Conservation (phyloP, 2,888 invertebrate genomes). For the Pharmacophagus antenor region DNA sequence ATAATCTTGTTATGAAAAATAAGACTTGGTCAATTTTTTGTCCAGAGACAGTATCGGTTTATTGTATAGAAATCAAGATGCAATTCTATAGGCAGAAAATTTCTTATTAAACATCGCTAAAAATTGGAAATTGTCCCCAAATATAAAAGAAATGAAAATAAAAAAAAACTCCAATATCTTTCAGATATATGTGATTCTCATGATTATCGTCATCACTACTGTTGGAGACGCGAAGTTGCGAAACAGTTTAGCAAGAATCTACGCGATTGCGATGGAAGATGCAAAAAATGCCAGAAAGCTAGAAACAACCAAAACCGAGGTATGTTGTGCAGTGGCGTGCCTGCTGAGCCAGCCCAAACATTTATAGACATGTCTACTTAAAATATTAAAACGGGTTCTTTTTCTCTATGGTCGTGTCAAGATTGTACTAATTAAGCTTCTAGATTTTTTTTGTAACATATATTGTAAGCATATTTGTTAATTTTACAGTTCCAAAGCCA, state of each 20-base stretch:
- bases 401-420: too few relatives aligned
- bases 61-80: too few relatives aligned
- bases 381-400: too few relatives aligned
- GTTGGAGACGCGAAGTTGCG: slow-evolving; percentile 37
- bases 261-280: slow-evolving; percentile 35
- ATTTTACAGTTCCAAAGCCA: slow-evolving; percentile 41
- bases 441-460: too few relatives aligned
- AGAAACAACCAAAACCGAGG: slow-evolving; percentile 14
- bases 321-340: not conserved
- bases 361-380: too few relatives aligned
- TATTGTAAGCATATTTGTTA: not conserved
- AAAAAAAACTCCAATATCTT: not conserved
- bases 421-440: too few relatives aligned
- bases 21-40: too few relatives aligned
- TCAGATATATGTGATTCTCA: slow-evolving; percentile 36
- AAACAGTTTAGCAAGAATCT: slow-evolving; percentile 30
- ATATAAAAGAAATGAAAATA: not conserved
- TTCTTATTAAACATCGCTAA: too few relatives aligned
- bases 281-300: slow-evolving; percentile 42
- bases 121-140: too few relatives aligned
- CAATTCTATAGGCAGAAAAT: too few relatives aligned
- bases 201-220: slow-evolving; percentile 40
- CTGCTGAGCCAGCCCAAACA: not conserved
- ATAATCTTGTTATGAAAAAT: too few relatives aligned
- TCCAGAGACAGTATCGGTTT: too few relatives aligned